phyloP scores from a whole-genome alignment of 2,113 vertebrate genomes.

The Scomber colias region DNA sequence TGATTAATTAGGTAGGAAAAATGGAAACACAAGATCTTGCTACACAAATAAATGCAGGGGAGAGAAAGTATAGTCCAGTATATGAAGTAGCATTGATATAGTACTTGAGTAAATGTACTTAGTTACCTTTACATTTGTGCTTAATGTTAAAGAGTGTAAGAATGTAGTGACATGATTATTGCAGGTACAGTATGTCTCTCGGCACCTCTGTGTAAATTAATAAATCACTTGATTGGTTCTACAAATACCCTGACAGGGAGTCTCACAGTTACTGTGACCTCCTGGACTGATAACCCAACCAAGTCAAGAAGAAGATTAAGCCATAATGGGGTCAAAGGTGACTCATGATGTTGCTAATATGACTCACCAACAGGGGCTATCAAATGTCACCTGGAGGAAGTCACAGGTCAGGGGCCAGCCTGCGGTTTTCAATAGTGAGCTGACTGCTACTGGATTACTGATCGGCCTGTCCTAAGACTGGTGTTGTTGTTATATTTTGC shows the following conservation, averaged over 20 bases:
- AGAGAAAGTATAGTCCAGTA: too few species aligned
- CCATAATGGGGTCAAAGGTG: conserved; percentile 6
- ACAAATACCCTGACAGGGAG: background rate
- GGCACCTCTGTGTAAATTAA: background rate
- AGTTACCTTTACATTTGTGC: too few species aligned
- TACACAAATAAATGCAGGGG: too few species aligned
- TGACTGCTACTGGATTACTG: background rate
- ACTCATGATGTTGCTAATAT: conserved; percentile 7
- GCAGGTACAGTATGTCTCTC: background rate
- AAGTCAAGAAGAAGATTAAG: background rate
- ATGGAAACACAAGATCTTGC: too few species aligned
- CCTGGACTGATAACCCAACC: background rate
- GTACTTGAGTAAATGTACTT: too few species aligned
- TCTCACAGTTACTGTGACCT: background rate
- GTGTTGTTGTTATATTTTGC: background rate
- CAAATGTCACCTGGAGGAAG: conserved; percentile 2
- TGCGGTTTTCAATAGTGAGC: background rate
- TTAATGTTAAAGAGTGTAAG: too few species aligned
- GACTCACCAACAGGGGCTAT: background rate
- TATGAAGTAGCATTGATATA: too few species aligned
- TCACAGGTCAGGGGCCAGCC: conserved; percentile 1
- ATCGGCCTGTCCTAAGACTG: background rate
- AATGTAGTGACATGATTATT: too few species aligned
- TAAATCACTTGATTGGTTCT: too few species aligned
- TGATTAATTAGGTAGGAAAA: too few species aligned